Percentiles rank a stretch among this genome's conserved stretches.
Conservation (phyloP, 2,888 invertebrate genomes). For the Synergus gifuensis region DNA sequence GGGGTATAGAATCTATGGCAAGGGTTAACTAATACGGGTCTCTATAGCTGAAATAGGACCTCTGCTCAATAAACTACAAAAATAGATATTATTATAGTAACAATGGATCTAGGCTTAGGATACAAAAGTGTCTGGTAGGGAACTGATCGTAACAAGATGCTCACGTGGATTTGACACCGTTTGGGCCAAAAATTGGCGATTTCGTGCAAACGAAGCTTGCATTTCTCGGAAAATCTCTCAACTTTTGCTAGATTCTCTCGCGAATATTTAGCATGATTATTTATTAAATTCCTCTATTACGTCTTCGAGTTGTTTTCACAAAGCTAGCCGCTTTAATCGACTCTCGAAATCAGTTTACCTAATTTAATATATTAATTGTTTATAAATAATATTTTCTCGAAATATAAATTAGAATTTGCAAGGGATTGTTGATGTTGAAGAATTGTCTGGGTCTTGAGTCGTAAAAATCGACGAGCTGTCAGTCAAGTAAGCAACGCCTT, state of each 20-base stretch:
- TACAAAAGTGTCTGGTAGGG: conserved; percentile 58
- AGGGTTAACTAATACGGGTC: conserved; percentile 64
- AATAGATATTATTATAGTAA: conserved; percentile 53
- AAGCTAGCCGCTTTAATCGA: background rate
- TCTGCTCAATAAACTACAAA: conserved; percentile 59
- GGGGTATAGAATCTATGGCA: conserved; percentile 63
- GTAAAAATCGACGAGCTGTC: background rate
- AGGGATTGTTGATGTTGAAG: background rate
- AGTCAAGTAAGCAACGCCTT: background rate
- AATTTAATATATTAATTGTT: background rate
- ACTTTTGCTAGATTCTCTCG: conserved; percentile 34
- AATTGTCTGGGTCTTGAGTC: background rate
- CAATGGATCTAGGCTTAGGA: conserved; percentile 59
- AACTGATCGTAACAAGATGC: conserved; percentile 73
- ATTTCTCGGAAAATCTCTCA: background rate
- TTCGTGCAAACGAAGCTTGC: conserved; percentile 44
- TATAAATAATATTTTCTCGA: background rate
- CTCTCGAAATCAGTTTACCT: background rate
- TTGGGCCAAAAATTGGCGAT: conserved; percentile 50
- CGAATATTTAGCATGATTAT: conserved; percentile 44
- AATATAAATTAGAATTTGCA: background rate
- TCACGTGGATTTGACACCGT: conserved; percentile 61
- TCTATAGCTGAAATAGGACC: conserved; percentile 55
- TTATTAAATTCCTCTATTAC: conserved; percentile 63
- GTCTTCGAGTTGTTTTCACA: conserved; percentile 65